Percentiles rank a stretch among this genome's conserved stretches.
Conservation (phyloP, 2,888 invertebrate species). For the Trachelus iudaicus region DNA sequence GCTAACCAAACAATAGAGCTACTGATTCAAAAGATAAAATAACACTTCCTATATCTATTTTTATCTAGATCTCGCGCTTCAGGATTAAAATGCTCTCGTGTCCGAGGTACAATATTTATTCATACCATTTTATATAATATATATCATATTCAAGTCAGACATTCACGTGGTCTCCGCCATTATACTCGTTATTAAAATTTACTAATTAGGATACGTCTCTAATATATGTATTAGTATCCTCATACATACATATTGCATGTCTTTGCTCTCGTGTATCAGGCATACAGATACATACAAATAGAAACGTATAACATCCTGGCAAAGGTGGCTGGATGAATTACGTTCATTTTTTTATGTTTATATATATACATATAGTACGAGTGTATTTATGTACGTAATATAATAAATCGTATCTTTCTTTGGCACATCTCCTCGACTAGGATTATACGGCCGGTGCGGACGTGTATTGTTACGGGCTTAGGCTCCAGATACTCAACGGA, state of each 20-base stretch:
- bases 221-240: background rate
- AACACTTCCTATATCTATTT: background rate
- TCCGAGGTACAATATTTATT: background rate
- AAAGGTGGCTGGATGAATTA: background rate
- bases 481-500: background rate
- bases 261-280: background rate
- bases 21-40: background rate
- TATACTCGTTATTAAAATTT: background rate
- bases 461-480: background rate
- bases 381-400: background rate
- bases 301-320: slow-evolving; percentile 45
- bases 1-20: background rate
- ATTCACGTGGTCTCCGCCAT: background rate
- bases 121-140: slow-evolving; percentile 16
- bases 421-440: slow-evolving; percentile 51
- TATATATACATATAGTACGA: no score
- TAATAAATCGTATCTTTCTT: slow-evolving; percentile 33
- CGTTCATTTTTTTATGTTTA: background rate
- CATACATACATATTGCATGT: background rate
- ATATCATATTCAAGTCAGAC: background rate
- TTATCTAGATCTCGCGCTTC: background rate
- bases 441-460: slow-evolving; percentile 9
- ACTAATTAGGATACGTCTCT: background rate
- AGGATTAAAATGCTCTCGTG: background rate
- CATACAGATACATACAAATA: slow-evolving; percentile 34